A percentile compares a stretch with the other conserved stretches of the same genome.
Conservation (phyloP, 2,888 invertebrate genomes). For the Drosophila suboccidentalis region DNA sequence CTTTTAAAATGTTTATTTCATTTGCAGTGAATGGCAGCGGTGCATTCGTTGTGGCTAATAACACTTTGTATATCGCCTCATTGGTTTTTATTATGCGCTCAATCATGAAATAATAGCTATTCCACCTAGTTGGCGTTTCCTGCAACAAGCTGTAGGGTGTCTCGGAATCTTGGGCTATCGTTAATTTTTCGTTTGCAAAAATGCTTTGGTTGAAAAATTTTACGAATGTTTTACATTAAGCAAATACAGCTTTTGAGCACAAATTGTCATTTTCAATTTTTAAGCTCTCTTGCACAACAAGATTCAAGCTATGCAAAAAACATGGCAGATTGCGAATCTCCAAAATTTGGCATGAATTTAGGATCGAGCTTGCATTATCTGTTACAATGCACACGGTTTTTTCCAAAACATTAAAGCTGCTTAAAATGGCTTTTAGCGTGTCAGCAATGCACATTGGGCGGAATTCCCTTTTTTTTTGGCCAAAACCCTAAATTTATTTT, state of each 20-base stretch:
- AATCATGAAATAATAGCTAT: background rate
- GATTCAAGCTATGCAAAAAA: constrained; percentile 39
- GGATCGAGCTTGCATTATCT: constrained; percentile 32
- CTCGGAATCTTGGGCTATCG: constrained; percentile 30
- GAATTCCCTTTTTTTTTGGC: too few relatives aligned
- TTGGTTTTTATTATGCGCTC: background rate
- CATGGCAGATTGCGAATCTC: constrained; percentile 40
- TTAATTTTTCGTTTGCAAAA: constrained; percentile 33
- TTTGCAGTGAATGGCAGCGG: constrained; percentile 1
- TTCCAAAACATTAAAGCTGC: too few relatives aligned
- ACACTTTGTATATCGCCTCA: background rate
- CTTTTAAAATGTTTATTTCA: background rate
- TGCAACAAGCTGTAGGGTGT: background rate
- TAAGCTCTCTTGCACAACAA: constrained; percentile 15
- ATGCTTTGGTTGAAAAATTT: constrained; percentile 14
- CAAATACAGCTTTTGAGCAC: background rate
- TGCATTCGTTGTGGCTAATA: constrained; percentile 3
- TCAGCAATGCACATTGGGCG: too few relatives aligned
- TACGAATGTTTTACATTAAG: background rate
- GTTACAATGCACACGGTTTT: too few relatives aligned
- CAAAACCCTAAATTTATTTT: too few relatives aligned
- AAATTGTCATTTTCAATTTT: too few relatives aligned
- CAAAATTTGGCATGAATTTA: constrained; percentile 43
- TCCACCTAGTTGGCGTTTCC: constrained; percentile 1
- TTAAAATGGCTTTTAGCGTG: too few relatives aligned